Evolutionary conservation across 1,140 invertebrate species (phyloP).

Genomic region (Bathynomus jamesi): DNA sequence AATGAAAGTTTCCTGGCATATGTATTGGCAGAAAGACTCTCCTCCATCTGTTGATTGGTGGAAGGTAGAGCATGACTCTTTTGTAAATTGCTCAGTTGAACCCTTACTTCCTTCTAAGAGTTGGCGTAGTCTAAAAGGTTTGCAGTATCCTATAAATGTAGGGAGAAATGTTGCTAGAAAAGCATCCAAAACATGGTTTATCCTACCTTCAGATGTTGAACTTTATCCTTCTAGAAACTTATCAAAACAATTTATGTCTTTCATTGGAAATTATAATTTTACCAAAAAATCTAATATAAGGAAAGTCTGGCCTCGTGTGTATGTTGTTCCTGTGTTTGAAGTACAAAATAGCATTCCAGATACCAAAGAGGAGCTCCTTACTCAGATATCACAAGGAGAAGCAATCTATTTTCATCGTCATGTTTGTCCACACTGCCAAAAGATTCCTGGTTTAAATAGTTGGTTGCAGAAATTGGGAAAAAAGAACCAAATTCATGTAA

Average conservation of each 20-base stretch:
- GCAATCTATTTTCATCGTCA: conserved; percentile 51
- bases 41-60: conserved; percentile 38
- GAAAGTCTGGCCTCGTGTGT: conserved; percentile 34
- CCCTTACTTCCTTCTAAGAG: conserved; percentile 45
- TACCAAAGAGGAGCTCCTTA: conserved; percentile 45
- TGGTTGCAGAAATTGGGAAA: conserved; percentile 49
- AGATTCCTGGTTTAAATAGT: conserved; percentile 62
- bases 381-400: conserved; percentile 43
- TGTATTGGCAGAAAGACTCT: conserved; percentile 52
- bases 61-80: conserved; percentile 55
- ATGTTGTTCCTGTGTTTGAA: conserved; percentile 55
- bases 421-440: conserved; percentile 66
- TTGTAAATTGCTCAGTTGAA: not conserved
- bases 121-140: conserved; percentile 54
- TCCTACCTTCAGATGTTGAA: conserved; percentile 80
- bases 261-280: conserved; percentile 17
- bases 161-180: conserved; percentile 76
- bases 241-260: conserved; percentile 31
- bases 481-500: conserved; percentile 27
- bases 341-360: conserved; percentile 52
- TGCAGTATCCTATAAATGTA: conserved; percentile 79
- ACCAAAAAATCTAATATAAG: conserved; percentile 9
- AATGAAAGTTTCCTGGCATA: conserved; percentile 60
- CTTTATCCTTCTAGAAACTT: conserved; percentile 56
- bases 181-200: conserved; percentile 67